Percentiles rank a stretch among this genome's conserved stretches.
phyloP scores from a whole-genome alignment of 2,888 invertebrate species.

The Campaea margaritaria region DNA sequence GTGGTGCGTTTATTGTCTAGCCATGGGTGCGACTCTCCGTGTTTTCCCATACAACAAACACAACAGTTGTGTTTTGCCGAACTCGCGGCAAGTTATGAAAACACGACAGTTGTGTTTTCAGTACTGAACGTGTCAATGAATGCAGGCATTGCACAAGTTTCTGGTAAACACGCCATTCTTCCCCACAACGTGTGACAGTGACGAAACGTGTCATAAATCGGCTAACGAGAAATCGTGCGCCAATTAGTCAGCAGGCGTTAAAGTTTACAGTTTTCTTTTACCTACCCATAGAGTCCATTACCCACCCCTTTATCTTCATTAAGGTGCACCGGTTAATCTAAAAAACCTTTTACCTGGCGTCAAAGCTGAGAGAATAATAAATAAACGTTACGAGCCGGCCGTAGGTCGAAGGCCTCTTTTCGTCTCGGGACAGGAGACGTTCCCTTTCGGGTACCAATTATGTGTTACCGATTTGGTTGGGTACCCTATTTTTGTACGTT shows the following conservation, averaged over 20 bases:
- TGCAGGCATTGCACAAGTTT: constrained; percentile 9
- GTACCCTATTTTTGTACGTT: constrained; percentile 22
- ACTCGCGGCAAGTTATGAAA: too few relatives aligned
- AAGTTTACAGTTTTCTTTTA: constrained; percentile 71
- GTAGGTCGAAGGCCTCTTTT: constrained; percentile 27
- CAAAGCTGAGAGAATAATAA: constrained; percentile 70
- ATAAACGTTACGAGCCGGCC: constrained; percentile 49
- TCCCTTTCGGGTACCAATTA: constrained; percentile 34
- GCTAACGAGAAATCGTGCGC: constrained; percentile 50
- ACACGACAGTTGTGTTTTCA: too few relatives aligned
- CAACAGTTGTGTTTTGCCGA: too few relatives aligned
- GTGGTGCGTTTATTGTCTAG: too few relatives aligned
- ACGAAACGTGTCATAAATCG: constrained; percentile 77
- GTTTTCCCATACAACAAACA: too few relatives aligned
- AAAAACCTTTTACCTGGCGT: constrained; percentile 75
- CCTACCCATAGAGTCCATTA: constrained; percentile 60
- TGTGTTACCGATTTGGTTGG: constrained; percentile 37
- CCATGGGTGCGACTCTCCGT: not conserved
- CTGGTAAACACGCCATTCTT: constrained; percentile 36
- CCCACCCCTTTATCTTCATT: constrained; percentile 75
- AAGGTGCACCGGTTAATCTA: constrained; percentile 71
- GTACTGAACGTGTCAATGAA: not conserved
- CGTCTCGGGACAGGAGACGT: constrained; percentile 19
- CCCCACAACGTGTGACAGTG: constrained; percentile 46
- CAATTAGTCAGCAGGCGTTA: constrained; percentile 57